Evolutionary conservation across 2,113 vertebrate genomes (phyloP).

Genomic region (Rattus rattus): DNA sequence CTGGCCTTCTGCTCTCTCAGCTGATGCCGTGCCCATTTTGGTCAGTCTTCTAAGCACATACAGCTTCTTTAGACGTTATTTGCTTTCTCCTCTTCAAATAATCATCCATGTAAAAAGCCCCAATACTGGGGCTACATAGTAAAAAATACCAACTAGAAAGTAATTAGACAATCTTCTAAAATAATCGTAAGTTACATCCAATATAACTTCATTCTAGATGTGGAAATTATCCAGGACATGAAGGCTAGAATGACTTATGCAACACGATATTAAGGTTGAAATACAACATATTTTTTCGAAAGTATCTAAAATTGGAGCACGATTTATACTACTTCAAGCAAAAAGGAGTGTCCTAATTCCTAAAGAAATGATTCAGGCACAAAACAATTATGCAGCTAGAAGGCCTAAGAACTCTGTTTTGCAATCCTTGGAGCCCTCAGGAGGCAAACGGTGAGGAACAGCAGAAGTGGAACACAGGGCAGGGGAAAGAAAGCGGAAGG

Average conservation of each 20-base stretch:
- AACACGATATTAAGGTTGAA: constrained; percentile 77
- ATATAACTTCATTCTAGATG: constrained; percentile 74
- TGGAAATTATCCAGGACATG: constrained; percentile 76
- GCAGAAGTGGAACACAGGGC: not conserved
- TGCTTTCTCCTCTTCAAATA: not conserved
- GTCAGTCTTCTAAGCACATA: not conserved
- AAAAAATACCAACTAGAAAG: constrained; percentile 63
- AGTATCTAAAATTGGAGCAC: constrained; percentile 79
- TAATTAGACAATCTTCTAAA: constrained; percentile 77
- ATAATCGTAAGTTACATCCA: constrained; percentile 72
- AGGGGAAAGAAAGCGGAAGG: not conserved
- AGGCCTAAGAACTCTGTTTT: constrained; percentile 74
- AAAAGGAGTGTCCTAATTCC: constrained; percentile 81
- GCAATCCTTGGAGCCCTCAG: constrained; percentile 65
- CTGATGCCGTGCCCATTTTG: not conserved
- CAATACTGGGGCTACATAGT: constrained; percentile 31
- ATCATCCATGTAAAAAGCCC: not conserved
- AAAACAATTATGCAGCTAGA: constrained; percentile 66
- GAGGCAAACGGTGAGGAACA: constrained; percentile 56
- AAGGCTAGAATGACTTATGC: constrained; percentile 70
- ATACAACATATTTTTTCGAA: constrained; percentile 82
- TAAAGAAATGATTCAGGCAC: constrained; percentile 79
- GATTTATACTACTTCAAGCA: constrained; percentile 83
- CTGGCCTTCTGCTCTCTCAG: not conserved
- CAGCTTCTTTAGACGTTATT: not conserved